Evolutionary conservation across 2,797 vertebrate genomes (phyloP).

Genomic region (Gobio occitaniae): DNA sequence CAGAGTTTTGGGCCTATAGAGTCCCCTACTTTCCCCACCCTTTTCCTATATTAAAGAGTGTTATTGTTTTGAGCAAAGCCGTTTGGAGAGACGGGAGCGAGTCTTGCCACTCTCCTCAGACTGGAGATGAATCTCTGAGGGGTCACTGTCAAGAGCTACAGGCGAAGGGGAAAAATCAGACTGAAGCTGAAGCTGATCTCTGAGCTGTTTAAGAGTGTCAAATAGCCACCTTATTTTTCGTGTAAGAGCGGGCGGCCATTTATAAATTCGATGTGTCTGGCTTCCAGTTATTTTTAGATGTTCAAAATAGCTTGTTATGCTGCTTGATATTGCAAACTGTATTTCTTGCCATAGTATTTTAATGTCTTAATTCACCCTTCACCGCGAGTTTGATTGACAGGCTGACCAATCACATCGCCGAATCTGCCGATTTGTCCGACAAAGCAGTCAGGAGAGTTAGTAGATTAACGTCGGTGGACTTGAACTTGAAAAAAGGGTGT

Average conservation of each 20-base stretch:
- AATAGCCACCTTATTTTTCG: not conserved
- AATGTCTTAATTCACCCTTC: not conserved
- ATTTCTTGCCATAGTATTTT: not conserved
- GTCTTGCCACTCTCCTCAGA: slow-evolving; percentile 62
- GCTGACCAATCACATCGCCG: too few relatives aligned
- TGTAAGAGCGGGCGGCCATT: not conserved
- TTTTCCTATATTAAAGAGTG: slow-evolving; percentile 25
- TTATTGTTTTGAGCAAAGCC: slow-evolving; percentile 66
- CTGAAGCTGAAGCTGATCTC: slow-evolving; percentile 22
- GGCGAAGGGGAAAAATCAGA: slow-evolving; percentile 23
- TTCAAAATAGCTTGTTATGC: not conserved
- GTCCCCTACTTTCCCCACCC: slow-evolving; percentile 28
- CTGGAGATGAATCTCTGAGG: slow-evolving; percentile 68
- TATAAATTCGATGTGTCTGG: not conserved
- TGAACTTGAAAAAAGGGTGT: too few relatives aligned
- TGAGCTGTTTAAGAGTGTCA: not conserved
- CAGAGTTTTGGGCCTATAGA: slow-evolving; percentile 9
- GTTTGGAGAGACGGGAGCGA: slow-evolving; percentile 70
- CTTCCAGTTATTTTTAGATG: not conserved
- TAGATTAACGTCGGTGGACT: too few relatives aligned
- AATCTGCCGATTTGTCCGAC: too few relatives aligned
- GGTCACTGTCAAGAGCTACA: slow-evolving; percentile 69
- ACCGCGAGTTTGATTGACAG: too few relatives aligned
- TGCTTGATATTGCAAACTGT: not conserved
- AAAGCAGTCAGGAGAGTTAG: too few relatives aligned